These are phyloP conservation scores for Panopea generosa DNA, from an alignment of 2,888 invertebrate genomes.

Conservation along the genomic window DNA sequence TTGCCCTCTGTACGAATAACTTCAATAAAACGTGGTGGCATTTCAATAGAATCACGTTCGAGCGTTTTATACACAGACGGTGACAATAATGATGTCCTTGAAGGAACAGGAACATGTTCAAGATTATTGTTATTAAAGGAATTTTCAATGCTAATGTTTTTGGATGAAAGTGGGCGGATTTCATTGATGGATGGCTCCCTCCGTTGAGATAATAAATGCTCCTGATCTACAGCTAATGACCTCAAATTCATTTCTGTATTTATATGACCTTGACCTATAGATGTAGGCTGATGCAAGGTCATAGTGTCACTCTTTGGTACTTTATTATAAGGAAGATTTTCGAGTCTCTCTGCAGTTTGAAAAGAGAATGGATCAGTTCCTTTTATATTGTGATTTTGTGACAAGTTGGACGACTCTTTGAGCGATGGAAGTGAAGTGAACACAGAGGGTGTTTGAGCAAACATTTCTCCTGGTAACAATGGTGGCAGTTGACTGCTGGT, in stretches of 20 bases:
- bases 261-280: no score
- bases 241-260: no score
- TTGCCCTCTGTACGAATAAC: constrained; percentile 10
- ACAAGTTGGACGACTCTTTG: no score
- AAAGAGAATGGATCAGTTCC: constrained; percentile 27
- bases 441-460: constrained; percentile 36
- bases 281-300: background rate
- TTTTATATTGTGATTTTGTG: background rate
- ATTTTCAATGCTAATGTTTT: background rate
- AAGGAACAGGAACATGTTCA: no score
- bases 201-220: no score
- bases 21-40: constrained; percentile 41
- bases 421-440: constrained; percentile 35
- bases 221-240: no score
- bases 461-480: background rate
- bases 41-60: constrained; percentile 28
- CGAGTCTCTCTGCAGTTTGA: no score
- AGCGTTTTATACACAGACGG: no score
- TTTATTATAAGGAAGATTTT: background rate
- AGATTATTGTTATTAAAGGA: background rate
- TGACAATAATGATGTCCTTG: no score
- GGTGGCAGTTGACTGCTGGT: no score
- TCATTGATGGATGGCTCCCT: background rate
- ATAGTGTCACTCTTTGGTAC: background rate
- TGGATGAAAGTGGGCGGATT: constrained; percentile 19